These are phyloP conservation scores for Lepus europaeus DNA, from an alignment of 2,113 vertebrate species.

Conservation along the genomic window DNA sequence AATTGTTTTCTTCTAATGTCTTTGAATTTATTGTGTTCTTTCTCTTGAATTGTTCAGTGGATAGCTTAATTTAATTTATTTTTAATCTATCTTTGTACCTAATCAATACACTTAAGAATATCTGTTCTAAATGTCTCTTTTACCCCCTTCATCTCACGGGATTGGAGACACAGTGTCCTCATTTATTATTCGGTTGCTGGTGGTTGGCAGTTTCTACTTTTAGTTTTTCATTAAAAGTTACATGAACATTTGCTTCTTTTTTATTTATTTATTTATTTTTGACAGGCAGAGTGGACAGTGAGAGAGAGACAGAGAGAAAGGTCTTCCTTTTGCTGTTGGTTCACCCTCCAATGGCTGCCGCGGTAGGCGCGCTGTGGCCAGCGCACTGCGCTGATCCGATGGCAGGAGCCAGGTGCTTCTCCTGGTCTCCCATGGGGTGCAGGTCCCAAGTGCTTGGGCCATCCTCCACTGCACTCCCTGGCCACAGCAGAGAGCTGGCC, in stretches of 20 bases:
- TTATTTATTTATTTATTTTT: too few relatives aligned
- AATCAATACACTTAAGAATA: not conserved
- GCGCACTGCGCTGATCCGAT: too few relatives aligned
- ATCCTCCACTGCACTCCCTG: too few relatives aligned
- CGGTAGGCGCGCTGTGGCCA: too few relatives aligned
- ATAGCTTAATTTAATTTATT: slow-evolving; percentile 40
- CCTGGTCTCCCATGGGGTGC: too few relatives aligned
- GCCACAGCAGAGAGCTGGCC: too few relatives aligned
- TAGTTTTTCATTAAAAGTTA: not conserved
- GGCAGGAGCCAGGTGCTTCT: too few relatives aligned
- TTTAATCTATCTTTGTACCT: slow-evolving; percentile 13
- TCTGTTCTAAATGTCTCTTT: not conserved
- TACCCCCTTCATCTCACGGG: not conserved
- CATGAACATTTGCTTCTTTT: not conserved
- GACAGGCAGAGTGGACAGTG: too few relatives aligned
- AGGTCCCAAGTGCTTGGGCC: too few relatives aligned
- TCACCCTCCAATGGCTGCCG: too few relatives aligned
- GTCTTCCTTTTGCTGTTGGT: too few relatives aligned
- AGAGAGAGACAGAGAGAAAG: too few relatives aligned
- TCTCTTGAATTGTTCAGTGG: not conserved
- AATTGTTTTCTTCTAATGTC: slow-evolving; percentile 36
- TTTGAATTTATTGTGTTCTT: not conserved
- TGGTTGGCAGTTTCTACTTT: not conserved
- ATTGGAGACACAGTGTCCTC: not conserved
- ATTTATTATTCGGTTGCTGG: not conserved